A percentile compares a stretch with the other conserved stretches of the same genome.
These are phyloP conservation scores for Anguilla pacifica DNA, from an alignment of 2,797 vertebrate genomes.

Conservation along the genomic window DNA sequence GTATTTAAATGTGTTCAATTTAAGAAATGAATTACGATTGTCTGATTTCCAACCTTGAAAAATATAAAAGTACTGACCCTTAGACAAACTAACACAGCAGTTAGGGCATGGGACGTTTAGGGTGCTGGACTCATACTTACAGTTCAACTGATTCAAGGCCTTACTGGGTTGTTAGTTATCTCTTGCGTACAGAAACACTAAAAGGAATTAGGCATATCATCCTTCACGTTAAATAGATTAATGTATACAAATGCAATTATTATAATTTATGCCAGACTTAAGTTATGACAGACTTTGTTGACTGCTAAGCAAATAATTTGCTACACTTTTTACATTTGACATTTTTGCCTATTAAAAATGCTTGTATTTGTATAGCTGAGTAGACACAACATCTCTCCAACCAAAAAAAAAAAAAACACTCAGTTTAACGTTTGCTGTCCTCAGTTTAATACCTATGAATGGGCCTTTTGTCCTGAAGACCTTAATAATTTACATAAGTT, in stretches of 20 bases:
- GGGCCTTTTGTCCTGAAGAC: background rate
- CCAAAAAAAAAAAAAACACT: background rate
- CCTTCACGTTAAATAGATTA: background rate
- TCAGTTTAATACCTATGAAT: background rate
- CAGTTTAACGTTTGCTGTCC: background rate
- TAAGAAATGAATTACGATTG: background rate
- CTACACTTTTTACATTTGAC: background rate
- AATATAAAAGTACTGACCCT: background rate
- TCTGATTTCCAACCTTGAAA: background rate
- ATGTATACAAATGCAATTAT: background rate
- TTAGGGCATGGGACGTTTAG: background rate
- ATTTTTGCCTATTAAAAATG: background rate
- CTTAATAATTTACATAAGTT: slow-evolving; percentile 23
- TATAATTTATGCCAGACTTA: background rate
- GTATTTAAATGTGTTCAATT: background rate
- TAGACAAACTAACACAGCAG: background rate
- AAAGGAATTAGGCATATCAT: background rate
- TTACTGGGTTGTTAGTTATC: background rate
- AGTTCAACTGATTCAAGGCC: background rate
- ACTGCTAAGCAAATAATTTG: background rate
- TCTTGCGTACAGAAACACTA: background rate
- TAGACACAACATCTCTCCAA: background rate
- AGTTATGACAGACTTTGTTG: background rate
- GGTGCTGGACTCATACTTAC: background rate
- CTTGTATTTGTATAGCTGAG: no score